Evolutionary conservation across 2,113 vertebrate genomes (phyloP), one percentile per base, ranked within the genome.

Genomic region (Tamias sibiricus): DNA sequence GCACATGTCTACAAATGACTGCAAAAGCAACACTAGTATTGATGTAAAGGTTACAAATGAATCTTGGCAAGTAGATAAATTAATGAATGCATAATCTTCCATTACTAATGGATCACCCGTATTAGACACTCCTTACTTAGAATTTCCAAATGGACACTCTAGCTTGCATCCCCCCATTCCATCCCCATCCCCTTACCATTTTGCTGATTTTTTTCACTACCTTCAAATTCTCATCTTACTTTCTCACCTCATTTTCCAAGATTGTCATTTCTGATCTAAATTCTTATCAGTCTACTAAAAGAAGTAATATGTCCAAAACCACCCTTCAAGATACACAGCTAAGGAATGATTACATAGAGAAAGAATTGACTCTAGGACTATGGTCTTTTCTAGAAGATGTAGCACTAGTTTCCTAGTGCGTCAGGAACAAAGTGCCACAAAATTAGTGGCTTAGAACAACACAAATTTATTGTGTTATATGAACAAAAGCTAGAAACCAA

Each of bases 261-360:
- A 89, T 44, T 52, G 68, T 69, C 28, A 62, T 57, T 35, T 49
- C 37, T 52, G 64, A 90, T 64, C 59, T 76, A 87, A 93, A 91
- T 90, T 80, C 35, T 81, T 81, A 52, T 42, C 54, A n/a, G 88
- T 91, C 72, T 44, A 2, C 77, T 90, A 40, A 66, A 62, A 93
- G 44, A 91, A 95, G 47, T 74, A 72, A 24, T 49, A 90, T 92
- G 26, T 79, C 47, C 54, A 95, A 96, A 89, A 24, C 14, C 49
- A 75, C 81, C 28, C 52, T 92, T 96, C 47, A 87, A 82, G 72
- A 89, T 69, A 85, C 5, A 40, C 16, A 75, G 32, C 64, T 87
- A 93, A 76, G 91, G n/a, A n/a, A n/a, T 81, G 28, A 54, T 72
- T 66, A 82, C 37, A 82, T 28, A n/a, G 30, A 82, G 37, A 4